Evolutionary conservation across 2,113 vertebrate species (phyloP).

Genomic region (Sebastes fasciatus): DNA sequence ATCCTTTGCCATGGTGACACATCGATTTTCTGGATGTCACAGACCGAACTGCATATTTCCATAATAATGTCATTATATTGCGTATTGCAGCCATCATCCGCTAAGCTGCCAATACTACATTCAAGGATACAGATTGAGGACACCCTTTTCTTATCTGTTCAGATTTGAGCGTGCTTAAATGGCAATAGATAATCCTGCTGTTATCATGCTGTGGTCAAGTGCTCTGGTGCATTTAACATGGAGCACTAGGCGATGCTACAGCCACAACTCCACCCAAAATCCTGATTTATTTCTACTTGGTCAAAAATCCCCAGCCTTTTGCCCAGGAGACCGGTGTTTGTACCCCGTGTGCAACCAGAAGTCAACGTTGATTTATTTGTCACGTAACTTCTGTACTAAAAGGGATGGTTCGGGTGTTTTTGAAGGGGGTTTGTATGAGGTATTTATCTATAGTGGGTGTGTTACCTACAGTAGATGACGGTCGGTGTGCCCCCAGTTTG

Average conservation of each 20-base stretch:
- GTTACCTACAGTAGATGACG: too few species aligned
- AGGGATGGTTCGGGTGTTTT: too few species aligned
- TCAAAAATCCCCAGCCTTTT: too few species aligned
- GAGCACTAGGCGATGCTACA: background rate
- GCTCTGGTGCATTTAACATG: background rate
- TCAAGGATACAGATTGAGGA: background rate
- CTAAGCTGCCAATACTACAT: background rate
- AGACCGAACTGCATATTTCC: conserved; percentile 6
- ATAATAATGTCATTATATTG: conserved; percentile 4
- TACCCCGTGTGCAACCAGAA: too few species aligned
- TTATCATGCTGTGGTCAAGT: background rate
- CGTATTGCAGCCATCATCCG: background rate
- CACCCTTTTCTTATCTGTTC: background rate
- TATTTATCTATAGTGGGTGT: too few species aligned
- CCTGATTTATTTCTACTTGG: background rate
- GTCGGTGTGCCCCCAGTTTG: too few species aligned
- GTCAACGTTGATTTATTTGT: too few species aligned
- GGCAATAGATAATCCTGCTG: background rate
- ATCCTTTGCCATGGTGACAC: conserved; percentile 4
- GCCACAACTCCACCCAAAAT: background rate
- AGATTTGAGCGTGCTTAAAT: background rate
- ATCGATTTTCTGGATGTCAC: background rate
- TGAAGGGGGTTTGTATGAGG: too few species aligned
- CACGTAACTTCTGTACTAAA: too few species aligned
- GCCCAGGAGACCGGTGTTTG: too few species aligned